phyloP scores from a whole-genome alignment of 2,113 vertebrate species.

The Vulpes lagopus region DNA sequence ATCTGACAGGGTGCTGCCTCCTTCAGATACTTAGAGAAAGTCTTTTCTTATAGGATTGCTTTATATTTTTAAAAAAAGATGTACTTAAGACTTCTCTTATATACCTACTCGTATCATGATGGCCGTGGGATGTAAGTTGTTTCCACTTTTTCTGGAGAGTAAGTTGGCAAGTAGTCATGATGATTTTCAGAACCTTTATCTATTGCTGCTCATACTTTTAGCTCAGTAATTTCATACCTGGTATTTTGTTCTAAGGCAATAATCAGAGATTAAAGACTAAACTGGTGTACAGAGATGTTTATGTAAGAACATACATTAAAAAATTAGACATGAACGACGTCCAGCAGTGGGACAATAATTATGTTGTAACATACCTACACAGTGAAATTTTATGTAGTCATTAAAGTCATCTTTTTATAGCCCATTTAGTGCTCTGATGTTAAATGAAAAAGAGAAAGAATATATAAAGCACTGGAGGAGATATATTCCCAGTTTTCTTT shows the following conservation, averaged over 20 bases:
- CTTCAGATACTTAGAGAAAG: background rate
- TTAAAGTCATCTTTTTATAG: conserved; percentile 6
- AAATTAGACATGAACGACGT: background rate
- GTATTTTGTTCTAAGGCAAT: conserved; percentile 24
- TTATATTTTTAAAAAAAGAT: background rate
- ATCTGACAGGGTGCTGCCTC: background rate
- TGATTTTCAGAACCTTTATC: background rate
- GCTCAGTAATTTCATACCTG: conserved; percentile 15
- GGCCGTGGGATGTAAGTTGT: background rate
- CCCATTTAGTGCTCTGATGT: conserved; percentile 7
- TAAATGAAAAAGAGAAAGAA: background rate
- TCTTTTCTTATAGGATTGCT: conserved; percentile 7
- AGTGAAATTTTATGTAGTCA: background rate
- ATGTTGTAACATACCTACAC: background rate
- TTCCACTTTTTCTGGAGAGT: background rate
- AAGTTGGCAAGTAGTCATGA: background rate
- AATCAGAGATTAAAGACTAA: conserved; percentile 32
- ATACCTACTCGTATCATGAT: background rate
- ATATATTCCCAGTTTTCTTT: background rate
- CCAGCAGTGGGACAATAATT: background rate
- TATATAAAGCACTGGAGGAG: background rate
- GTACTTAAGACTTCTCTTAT: background rate
- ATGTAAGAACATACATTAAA: background rate
- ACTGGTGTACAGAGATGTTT: background rate
- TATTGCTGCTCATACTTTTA: background rate